A percentile compares a stretch with the other conserved stretches of the same genome.
Conservation (phyloP, 2,888 invertebrate species). For the Mellilla xanthometata region DNA sequence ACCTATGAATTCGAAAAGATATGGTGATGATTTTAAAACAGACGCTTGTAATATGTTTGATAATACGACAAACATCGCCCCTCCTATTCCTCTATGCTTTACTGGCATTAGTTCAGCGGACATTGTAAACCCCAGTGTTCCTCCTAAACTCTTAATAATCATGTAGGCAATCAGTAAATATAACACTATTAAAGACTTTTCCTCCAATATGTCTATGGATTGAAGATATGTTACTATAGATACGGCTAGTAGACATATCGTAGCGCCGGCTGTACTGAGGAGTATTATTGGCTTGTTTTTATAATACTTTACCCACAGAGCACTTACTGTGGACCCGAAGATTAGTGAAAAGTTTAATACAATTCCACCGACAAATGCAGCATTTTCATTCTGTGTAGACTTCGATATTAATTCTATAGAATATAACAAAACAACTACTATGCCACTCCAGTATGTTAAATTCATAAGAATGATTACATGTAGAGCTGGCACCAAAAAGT, state of each 20-base stretch:
- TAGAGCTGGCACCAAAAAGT: constrained; percentile 1
- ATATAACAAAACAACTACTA: constrained; percentile 2
- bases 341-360: background rate
- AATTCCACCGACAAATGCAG: background rate
- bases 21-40: constrained; percentile 12
- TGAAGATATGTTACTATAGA: constrained; percentile 1
- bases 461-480: background rate
- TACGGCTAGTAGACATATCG: background rate
- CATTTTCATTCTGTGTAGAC: background rate
- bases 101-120: constrained; percentile 16
- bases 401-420: constrained; percentile 3
- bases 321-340: background rate
- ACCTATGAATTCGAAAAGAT: constrained; percentile 8
- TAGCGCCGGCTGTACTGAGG: background rate
- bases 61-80: constrained; percentile 7
- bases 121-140: background rate
- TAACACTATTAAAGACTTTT: constrained; percentile 3
- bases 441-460: constrained; percentile 9
- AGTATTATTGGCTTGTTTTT: constrained; percentile 1
- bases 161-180: constrained; percentile 6
- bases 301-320: background rate
- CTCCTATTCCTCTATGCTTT: constrained; percentile 16
- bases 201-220: background rate
- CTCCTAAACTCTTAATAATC: background rate
- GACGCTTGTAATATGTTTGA: constrained; percentile 1